A percentile compares a stretch with the other conserved stretches of the same genome.
phyloP scores from a whole-genome alignment of 2,797 vertebrate species.

The Sebastes itinus region DNA sequence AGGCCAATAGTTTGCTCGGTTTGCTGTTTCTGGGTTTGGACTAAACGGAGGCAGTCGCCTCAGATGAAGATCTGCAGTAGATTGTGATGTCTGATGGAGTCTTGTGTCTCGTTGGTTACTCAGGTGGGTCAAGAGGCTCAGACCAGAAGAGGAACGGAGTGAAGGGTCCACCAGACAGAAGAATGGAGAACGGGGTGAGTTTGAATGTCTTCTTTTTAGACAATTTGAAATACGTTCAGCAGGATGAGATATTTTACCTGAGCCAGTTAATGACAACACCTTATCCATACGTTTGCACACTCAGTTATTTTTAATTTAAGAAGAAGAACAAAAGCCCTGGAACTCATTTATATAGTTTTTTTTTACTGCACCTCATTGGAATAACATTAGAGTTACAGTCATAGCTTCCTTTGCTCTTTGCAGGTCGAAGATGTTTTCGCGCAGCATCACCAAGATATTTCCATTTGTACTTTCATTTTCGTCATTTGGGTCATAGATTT shows the following conservation, averaged over 20 bases:
- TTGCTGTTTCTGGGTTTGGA: conserved; percentile 15
- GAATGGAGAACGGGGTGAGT: conserved; percentile 95
- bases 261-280: not conserved
- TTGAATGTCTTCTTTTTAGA: not conserved
- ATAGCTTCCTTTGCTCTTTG: not conserved
- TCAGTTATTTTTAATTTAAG: not conserved
- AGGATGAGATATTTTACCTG: not conserved
- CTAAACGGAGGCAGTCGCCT: not conserved
- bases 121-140: conserved; percentile 84
- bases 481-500: not conserved
- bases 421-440: not conserved
- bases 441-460: not conserved
- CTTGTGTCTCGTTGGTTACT: conserved; percentile 42
- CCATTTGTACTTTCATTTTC: not conserved
- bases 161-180: conserved; percentile 86
- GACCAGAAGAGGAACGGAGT: conserved; percentile 92
- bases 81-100: conserved; percentile 18
- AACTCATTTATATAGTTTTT: too few relatives aligned
- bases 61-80: not conserved
- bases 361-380: not conserved
- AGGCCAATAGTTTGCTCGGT: conserved; percentile 5
- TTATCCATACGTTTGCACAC: not conserved
- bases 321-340: too few relatives aligned
- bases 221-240: not conserved
- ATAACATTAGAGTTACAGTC: not conserved